Conservation (phyloP, 2,797 vertebrate species). For the Periophthalmus magnuspinnatus region DNA sequence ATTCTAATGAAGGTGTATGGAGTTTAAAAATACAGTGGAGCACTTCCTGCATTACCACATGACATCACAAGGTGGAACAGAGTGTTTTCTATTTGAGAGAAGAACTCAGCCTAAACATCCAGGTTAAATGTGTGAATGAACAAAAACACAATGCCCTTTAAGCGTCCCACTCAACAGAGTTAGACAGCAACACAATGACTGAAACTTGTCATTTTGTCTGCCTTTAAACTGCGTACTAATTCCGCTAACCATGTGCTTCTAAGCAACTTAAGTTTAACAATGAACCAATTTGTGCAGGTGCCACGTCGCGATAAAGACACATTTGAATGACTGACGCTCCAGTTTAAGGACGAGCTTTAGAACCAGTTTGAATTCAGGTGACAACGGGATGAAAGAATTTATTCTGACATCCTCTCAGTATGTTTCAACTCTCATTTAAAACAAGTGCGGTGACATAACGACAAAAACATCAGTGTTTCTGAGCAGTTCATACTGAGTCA, state of each 20-base stretch:
- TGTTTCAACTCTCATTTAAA: neutral
- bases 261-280: neutral
- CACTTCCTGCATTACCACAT: no score
- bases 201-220: neutral
- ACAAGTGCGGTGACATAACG: neutral
- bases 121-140: no score
- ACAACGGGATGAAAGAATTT: neutral
- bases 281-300: neutral
- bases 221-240: neutral
- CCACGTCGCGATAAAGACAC: neutral
- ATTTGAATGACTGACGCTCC: neutral
- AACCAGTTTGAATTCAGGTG: neutral
- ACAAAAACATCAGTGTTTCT: neutral
- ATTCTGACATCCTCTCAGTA: neutral
- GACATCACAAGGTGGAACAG: no score
- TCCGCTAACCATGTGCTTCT: neutral
- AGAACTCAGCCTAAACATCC: no score
- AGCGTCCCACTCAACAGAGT: neutral
- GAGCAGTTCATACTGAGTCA: slow-evolving; percentile 10
- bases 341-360: neutral
- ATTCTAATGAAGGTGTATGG: no score
- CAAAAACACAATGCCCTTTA: neutral
- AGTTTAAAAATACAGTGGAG: no score
- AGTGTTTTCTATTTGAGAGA: no score
- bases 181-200: neutral